phyloP scores from a whole-genome alignment of 2,113 vertebrate species.

The Crypturellus undulatus region DNA sequence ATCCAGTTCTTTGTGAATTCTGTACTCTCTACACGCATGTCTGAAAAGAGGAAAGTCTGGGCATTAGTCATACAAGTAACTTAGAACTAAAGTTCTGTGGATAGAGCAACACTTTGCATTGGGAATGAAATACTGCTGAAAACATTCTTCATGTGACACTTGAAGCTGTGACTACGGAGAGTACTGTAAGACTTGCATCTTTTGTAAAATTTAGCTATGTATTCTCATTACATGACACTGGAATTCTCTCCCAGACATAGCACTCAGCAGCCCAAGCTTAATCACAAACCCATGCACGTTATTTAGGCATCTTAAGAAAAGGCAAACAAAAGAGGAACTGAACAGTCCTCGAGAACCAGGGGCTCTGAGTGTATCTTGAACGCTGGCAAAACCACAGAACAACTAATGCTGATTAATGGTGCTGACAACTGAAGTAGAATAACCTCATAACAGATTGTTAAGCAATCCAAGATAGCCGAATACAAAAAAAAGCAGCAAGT shows the following conservation, averaged over 20 bases:
- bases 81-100: background rate
- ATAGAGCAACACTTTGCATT: background rate
- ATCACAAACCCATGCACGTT: background rate
- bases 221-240: background rate
- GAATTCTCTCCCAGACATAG: background rate
- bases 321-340: background rate
- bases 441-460: background rate
- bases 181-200: too few species aligned
- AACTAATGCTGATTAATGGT: constrained; percentile 7
- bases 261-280: background rate
- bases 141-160: background rate
- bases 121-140: background rate
- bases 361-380: background rate
- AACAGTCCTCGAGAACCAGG: background rate
- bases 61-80: constrained; percentile 45
- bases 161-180: background rate
- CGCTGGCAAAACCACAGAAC: background rate
- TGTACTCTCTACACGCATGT: constrained; percentile 98
- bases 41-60: constrained; percentile 75
- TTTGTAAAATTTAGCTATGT: too few species aligned
- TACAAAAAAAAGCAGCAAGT: constrained; percentile 1
- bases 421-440: background rate
- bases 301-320: background rate
- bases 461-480: background rate
- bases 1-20: constrained; percentile 99